Base-by-base conservation (phyloP, 2,113 vertebrate species). In the Pangasianodon hypophthalmus region DNA sequence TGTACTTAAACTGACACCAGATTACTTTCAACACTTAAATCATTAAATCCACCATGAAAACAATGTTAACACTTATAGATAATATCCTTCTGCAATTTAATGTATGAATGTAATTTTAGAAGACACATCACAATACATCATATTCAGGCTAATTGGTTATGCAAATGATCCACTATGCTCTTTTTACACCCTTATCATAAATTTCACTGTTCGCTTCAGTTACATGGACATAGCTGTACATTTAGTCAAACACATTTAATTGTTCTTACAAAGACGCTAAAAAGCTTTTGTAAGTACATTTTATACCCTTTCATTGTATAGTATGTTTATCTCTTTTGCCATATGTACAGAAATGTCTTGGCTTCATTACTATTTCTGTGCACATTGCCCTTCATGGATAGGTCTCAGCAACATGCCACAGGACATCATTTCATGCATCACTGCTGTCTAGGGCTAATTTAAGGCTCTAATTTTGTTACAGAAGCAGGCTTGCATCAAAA, bases 391-490 rank as follows among this genome's bases (percentile, higher is more conserved):
- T 92, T 92, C 73, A 91, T 95, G 94, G 93, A 94, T 92, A 89
- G 92, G 93, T 96, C 94, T 96, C 94, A 95, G 94, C 95, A 95
- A 94, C 93, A 92, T 71, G 92, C 95, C 94, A 93, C 93, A 95
- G 96, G 95, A 96, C 96, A 96, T 97, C 95, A 97, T 97, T 97
- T 97, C 96, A 97, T 96, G 97, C 96, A 96, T 96, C 94, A 93
- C 95, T 96, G 96, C 96, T 93, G 95, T 95, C 95, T 93, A 93
- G 95, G 96, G 96, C 95, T 94, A 96, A 97, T 96, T 96, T 95
- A 96, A 94, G 89, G 91, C 94, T 92, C 94, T 90, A 91, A 91
- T 96, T 96, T 95, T 94, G 93, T 94, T 92, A 90, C 94, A 90
- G 93, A 88, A 85, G 90, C 73, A 93, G 77, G 91, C 93, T 90